A percentile compares a stretch with the other conserved stretches of the same genome.
These are phyloP conservation scores for Limonius californicus DNA, from an alignment of 1,140 invertebrate species.

Conservation along the genomic window DNA sequence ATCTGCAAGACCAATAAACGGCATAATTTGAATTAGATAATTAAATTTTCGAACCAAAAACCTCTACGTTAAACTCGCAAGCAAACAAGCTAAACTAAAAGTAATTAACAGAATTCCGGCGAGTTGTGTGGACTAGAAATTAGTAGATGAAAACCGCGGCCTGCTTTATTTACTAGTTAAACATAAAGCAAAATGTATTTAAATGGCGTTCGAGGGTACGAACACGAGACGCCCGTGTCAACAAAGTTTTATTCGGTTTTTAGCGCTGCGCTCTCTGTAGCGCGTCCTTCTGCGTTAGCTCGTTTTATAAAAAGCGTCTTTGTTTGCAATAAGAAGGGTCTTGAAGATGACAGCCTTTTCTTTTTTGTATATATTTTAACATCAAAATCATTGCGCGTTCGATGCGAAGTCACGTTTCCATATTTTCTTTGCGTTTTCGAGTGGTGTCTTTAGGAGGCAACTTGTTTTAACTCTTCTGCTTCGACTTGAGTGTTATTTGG, in stretches of 20 bases:
- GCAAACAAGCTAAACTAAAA: conserved; percentile 14
- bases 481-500: not conserved
- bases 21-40: conserved; percentile 5
- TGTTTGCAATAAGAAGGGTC: not conserved
- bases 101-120: conserved; percentile 12
- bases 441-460: conserved; percentile 1
- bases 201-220: conserved; percentile 12
- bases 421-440: conserved; percentile 8
- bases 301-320: not conserved
- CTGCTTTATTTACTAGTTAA: conserved; percentile 13
- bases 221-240: conserved; percentile 3
- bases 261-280: not conserved
- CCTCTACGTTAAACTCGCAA: conserved; percentile 3
- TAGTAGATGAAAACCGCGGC: conserved; percentile 12
- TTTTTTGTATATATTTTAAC: not conserved
- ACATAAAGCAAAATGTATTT: conserved; percentile 13
- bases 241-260: conserved; percentile 3
- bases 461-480: conserved; percentile 7
- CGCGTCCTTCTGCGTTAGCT: not conserved
- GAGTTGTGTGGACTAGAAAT: conserved; percentile 14
- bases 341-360: not conserved
- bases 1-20: not conserved
- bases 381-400: not conserved
- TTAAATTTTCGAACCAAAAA: conserved; percentile 8
- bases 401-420: conserved; percentile 3